phyloP scores from a whole-genome alignment of 2,797 vertebrate species.

The Chelmon rostratus region DNA sequence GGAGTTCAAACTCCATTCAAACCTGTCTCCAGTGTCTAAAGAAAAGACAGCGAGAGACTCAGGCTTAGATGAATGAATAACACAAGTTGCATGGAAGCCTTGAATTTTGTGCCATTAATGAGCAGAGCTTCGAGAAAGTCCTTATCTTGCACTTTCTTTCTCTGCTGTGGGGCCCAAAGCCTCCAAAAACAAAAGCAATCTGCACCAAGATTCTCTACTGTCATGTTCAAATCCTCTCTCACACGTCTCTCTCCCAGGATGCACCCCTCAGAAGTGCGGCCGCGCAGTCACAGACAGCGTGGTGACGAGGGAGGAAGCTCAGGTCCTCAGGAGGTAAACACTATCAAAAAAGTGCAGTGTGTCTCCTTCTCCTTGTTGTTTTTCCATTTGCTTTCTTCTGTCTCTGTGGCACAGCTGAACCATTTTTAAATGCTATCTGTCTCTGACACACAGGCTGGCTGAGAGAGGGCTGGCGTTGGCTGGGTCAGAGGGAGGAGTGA shows the following conservation, averaged over 20 bases:
- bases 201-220: not conserved
- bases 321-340: constrained; percentile 88
- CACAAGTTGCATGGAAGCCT: not conserved
- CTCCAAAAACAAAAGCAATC: not conserved
- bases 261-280: constrained; percentile 93
- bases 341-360: not conserved
- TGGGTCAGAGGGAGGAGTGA: constrained; percentile 97
- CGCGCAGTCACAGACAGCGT: constrained; percentile 90
- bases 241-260: constrained; percentile 82
- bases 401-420: constrained; percentile 4
- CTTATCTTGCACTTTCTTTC: not conserved
- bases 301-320: constrained; percentile 90
- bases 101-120: constrained; percentile 14
- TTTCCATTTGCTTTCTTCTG: not conserved
- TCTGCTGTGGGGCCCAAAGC: not conserved
- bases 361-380: not conserved
- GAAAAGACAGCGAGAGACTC: constrained; percentile 13
- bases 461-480: constrained; percentile 93
- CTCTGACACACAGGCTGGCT: constrained; percentile 88
- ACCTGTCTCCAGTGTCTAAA: constrained; percentile 10
- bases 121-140: constrained; percentile 10
- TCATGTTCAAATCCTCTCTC: not conserved
- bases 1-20: not conserved
- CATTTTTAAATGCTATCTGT: constrained; percentile 33
- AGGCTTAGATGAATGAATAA: not conserved